Evolutionary conservation across 2,888 invertebrate genomes (phyloP).

Genomic region (Choristoneura rosaceana): DNA sequence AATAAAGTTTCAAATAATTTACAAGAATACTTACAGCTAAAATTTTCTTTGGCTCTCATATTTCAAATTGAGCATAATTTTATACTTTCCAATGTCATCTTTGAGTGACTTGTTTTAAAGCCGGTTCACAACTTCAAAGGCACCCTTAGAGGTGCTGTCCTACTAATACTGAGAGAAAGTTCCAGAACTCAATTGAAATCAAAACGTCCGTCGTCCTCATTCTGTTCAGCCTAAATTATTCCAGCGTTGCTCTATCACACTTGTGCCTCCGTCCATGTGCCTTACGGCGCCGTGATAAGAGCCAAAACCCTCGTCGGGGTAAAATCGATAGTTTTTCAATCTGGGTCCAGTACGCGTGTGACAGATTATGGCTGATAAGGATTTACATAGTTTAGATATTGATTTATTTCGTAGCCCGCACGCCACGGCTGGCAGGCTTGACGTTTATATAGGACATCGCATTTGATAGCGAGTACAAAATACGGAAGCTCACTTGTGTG

Average conservation of each 20-base stretch:
- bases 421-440: neutral
- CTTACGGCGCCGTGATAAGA: neutral
- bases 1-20: no score
- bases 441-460: neutral
- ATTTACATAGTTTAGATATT: slow-evolving; percentile 33
- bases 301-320: neutral
- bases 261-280: neutral
- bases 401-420: slow-evolving; percentile 21
- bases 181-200: neutral
- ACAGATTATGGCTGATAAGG: slow-evolving; percentile 29
- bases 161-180: neutral
- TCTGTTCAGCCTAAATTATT: slow-evolving; percentile 15
- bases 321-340: slow-evolving; percentile 32
- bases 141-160: no score
- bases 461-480: neutral
- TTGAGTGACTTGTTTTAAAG: no score
- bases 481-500: neutral
- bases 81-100: no score
- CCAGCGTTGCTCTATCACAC: slow-evolving; percentile 4
- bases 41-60: no score
- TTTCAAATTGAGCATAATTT: no score
- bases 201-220: slow-evolving; percentile 1
- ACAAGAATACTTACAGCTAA: no score
- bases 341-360: slow-evolving; percentile 26
- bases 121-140: no score